Base-by-base conservation (phyloP, 2,888 invertebrate genomes). In the Pherbina coryleti region DNA sequence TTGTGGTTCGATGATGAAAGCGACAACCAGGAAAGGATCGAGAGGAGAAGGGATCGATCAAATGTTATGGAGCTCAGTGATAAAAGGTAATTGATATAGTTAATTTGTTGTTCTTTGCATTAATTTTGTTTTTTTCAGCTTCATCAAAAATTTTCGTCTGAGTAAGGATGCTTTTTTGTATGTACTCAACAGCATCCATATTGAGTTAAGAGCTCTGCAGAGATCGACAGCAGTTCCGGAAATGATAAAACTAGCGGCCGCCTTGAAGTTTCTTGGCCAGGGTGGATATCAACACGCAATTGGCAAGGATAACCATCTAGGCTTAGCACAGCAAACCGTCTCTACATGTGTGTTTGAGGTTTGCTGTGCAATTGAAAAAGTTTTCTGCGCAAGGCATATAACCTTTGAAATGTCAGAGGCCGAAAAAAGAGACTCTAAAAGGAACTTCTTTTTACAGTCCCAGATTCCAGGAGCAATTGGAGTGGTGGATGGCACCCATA, bases 201-300 rank as follows among this genome's bases (percentile, higher is more conserved):
- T 37, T 19, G 71, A 71, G 31, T 34, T 69, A 14, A 67, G 49
- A 49, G 25, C 51, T 66, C 28, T 66, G 11, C 64, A 37, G 7
- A 31, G 76, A 31, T 70, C 44, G 2, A 60, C 60, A 51, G 25
- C 64, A 17, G 71, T 64, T 76, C 53, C 64, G 53, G 14, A 14
- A 17, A 53, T 69, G 14, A 69, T 69, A 22, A 69, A 76, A 66
- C 49, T 77, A 7, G 62, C 19, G 17, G 66, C 72, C 31, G 55
- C 77, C 28, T 72, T 72, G 22, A 72, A 77, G 51, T 57, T 72
- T 53, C 64, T 66, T 17, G 53, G 64, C 14, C 53, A 76, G 64
- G 62, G 55, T 34, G 75, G 67, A 11, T 75, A 69, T 11, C 44
- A 75, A 67, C 69, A 75, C 60, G 67, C 67, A 70, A 71, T 62